Conservation (phyloP, 1,140 invertebrate species). For the Hylyphantes graminicola region DNA sequence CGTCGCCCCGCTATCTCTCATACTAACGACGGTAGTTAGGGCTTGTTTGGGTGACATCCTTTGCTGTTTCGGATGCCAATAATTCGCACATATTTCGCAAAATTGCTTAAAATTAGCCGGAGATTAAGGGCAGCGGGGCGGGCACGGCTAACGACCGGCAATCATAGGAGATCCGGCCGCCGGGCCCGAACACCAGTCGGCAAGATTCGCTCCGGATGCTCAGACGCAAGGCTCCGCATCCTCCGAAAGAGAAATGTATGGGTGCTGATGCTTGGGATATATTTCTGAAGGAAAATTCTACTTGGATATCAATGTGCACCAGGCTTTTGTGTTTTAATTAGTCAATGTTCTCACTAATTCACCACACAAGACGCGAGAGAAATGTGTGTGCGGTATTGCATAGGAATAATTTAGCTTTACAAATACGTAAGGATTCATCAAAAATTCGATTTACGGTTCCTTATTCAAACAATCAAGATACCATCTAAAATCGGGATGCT, state of each 20-base stretch:
- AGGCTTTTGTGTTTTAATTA: too few species aligned
- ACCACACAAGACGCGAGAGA: too few species aligned
- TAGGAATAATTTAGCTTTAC: too few species aligned
- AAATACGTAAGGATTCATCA: too few species aligned
- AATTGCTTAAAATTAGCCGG: constrained; percentile 59
- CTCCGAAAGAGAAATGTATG: neutral
- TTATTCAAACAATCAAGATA: too few species aligned
- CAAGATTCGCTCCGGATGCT: constrained; percentile 20
- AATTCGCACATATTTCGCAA: constrained; percentile 58
- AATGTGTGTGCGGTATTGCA: too few species aligned
- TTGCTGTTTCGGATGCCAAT: constrained; percentile 42
- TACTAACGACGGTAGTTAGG: constrained; percentile 47
- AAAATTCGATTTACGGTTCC: too few species aligned
- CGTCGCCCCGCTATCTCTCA: constrained; percentile 43
- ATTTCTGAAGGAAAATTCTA: too few species aligned
- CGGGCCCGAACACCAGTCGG: constrained; percentile 25
- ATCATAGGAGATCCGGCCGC: constrained; percentile 38
- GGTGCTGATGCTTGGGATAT: too few species aligned
- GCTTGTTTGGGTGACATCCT: constrained; percentile 57
- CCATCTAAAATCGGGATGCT: too few species aligned
- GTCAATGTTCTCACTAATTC: too few species aligned
- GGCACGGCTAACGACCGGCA: constrained; percentile 51
- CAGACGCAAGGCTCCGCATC: constrained; percentile 22
- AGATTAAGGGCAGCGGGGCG: constrained; percentile 47
- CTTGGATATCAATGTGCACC: too few species aligned